phyloP scores from a whole-genome alignment of 2,113 vertebrate species.

The Emydura subglobosa region DNA sequence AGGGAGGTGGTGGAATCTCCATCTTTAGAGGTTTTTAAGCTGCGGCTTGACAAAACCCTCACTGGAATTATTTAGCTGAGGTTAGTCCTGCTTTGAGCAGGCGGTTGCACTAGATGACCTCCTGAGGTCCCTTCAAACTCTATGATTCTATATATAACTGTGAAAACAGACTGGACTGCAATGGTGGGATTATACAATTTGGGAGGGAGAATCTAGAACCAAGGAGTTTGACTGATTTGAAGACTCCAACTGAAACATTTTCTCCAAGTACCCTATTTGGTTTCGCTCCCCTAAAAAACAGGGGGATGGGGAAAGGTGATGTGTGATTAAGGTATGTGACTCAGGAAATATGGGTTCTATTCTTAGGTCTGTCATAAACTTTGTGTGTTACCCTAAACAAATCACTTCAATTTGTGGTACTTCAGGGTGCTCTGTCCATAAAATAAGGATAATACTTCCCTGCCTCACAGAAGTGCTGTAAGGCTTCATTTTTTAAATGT shows the following conservation, averaged over 20 bases:
- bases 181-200: not conserved
- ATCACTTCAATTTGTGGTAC: not conserved
- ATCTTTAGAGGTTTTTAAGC: no score
- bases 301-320: not conserved
- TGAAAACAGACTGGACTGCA: not conserved
- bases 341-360: not conserved
- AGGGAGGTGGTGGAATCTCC: no score
- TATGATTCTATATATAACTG: not conserved
- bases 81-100: no score
- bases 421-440: not conserved
- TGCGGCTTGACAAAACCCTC: no score
- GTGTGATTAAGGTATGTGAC: not conserved
- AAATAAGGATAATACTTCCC: not conserved
- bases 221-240: not conserved
- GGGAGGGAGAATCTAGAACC: not conserved
- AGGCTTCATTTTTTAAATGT: not conserved
- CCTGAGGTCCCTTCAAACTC: no score
- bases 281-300: not conserved
- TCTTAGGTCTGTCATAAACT: not conserved
- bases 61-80: no score
- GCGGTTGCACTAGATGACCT: no score
- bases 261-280: not conserved
- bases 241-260: not conserved
- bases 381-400: not conserved
- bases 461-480: no score